Percentiles rank a stretch among this genome's conserved stretches.
Conservation (phyloP, 2,113 vertebrate species). For the Podarcis muralis region DNA sequence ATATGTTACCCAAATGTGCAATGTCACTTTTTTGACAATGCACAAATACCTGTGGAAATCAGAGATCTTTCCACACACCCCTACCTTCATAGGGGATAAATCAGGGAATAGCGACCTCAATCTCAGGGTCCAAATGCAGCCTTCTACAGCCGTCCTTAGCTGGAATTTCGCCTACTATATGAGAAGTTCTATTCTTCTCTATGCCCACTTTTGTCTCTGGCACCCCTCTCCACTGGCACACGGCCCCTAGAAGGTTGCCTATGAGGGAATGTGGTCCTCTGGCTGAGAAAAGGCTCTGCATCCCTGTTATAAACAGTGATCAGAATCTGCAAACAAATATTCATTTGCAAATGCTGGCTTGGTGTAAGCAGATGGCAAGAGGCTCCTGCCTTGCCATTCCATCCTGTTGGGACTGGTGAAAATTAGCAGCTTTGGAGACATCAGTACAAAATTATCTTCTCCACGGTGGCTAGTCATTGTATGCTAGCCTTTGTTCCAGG, state of each 20-base stretch:
- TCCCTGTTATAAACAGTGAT: too few relatives aligned
- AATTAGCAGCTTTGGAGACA: slow-evolving; percentile 59
- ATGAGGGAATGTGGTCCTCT: too few relatives aligned
- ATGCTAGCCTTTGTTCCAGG: slow-evolving; percentile 45
- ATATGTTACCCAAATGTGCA: too few relatives aligned
- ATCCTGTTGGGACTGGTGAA: slow-evolving; percentile 40
- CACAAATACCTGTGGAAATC: neutral
- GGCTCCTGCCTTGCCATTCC: slow-evolving; percentile 38
- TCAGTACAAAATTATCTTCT: slow-evolving; percentile 65
- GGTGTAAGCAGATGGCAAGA: slow-evolving; percentile 18
- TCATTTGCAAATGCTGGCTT: neutral
- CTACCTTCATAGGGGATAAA: neutral
- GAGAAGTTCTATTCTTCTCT: too few relatives aligned
- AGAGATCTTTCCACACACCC: slow-evolving; percentile 3
- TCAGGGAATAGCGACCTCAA: too few relatives aligned
- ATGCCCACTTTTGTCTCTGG: too few relatives aligned
- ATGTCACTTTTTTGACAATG: neutral
- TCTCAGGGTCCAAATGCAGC: too few relatives aligned
- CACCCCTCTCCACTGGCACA: too few relatives aligned
- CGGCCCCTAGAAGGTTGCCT: too few relatives aligned
- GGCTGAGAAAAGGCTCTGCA: too few relatives aligned
- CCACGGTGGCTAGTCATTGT: slow-evolving; percentile 52
- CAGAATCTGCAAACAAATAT: slow-evolving; percentile 11
- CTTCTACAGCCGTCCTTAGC: too few relatives aligned
- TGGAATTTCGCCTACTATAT: too few relatives aligned